Conservation (phyloP, 92 coral and sea anemone species). For the Hydrozoanthus gracilis region DNA sequence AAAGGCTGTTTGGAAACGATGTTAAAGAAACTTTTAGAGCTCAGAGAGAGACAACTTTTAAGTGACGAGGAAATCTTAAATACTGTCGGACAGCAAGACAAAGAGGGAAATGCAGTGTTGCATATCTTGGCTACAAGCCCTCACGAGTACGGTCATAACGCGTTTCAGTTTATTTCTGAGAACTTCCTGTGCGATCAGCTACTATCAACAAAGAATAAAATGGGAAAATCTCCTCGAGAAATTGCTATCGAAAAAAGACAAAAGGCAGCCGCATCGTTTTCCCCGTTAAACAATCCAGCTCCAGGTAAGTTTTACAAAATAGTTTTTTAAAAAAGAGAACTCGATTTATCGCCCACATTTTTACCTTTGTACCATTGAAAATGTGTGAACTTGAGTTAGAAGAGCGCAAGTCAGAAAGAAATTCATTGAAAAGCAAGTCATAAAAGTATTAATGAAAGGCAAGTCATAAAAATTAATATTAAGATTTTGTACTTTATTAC, state of each 20-base stretch:
- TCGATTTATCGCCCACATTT: background rate
- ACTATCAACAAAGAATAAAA: slow-evolving; percentile 41
- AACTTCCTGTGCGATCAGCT: slow-evolving; percentile 43
- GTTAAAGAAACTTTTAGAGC: slow-evolving; percentile 58
- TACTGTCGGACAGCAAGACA: slow-evolving; percentile 53
- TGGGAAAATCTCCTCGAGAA: slow-evolving; percentile 28
- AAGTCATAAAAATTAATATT: too few species aligned
- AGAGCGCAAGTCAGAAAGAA: too few species aligned
- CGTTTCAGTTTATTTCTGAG: slow-evolving; percentile 49
- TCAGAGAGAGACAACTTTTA: slow-evolving; percentile 41
- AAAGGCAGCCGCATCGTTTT: slow-evolving; percentile 24
- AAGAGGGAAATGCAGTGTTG: slow-evolving; percentile 57
- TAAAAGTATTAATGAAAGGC: too few species aligned
- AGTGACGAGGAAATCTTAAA: slow-evolving; percentile 41
- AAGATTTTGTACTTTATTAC: background rate
- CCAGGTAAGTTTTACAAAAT: slow-evolving; percentile 5
- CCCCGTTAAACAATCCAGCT: slow-evolving; percentile 37
- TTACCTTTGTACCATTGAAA: background rate
- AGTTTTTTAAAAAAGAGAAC: background rate
- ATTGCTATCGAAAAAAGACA: slow-evolving; percentile 35
- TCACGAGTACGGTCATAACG: slow-evolving; percentile 46
- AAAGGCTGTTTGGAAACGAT: slow-evolving; percentile 66
- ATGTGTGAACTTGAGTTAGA: background rate
- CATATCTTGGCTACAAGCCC: slow-evolving; percentile 55
- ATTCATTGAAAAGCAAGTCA: too few species aligned